Evolutionary conservation across 2,113 vertebrate genomes (phyloP).

Genomic region (Suncus etruscus): DNA sequence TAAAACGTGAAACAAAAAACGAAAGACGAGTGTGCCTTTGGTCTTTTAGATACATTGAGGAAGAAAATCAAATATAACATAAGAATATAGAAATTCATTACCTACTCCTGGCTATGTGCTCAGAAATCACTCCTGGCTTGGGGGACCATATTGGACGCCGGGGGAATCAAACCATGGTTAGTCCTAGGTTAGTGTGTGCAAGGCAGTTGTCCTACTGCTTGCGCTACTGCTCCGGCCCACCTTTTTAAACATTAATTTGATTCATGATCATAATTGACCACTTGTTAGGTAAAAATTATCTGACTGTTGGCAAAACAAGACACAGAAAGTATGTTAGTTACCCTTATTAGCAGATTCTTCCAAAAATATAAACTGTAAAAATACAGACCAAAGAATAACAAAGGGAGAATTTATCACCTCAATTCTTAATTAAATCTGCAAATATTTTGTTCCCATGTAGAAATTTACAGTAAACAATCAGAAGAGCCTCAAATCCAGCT

Average conservation of each 20-base stretch:
- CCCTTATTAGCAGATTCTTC: not conserved
- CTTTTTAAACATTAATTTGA: not conserved
- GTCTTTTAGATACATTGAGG: conserved; percentile 14
- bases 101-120: too few relatives aligned
- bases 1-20: conserved; percentile 26
- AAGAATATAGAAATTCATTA: conserved; percentile 3
- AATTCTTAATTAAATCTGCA: conserved; percentile 7
- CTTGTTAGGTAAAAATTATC: conserved; percentile 12
- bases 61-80: not conserved
- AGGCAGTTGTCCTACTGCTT: too few relatives aligned
- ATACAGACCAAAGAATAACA: conserved; percentile 2
- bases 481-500: not conserved
- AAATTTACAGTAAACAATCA: conserved; percentile 10
- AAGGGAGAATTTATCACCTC: not conserved
- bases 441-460: conserved; percentile 15
- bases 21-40: not conserved
- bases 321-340: not conserved
- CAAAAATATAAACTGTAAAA: conserved; percentile 29
- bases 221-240: not conserved
- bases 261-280: conserved; percentile 33
- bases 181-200: too few relatives aligned
- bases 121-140: too few relatives aligned
- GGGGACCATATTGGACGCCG: too few relatives aligned
- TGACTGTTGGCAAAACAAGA: conserved; percentile 9
- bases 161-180: too few relatives aligned